Conservation (phyloP, 2,888 invertebrate species). For the Acholoe squamosa region DNA sequence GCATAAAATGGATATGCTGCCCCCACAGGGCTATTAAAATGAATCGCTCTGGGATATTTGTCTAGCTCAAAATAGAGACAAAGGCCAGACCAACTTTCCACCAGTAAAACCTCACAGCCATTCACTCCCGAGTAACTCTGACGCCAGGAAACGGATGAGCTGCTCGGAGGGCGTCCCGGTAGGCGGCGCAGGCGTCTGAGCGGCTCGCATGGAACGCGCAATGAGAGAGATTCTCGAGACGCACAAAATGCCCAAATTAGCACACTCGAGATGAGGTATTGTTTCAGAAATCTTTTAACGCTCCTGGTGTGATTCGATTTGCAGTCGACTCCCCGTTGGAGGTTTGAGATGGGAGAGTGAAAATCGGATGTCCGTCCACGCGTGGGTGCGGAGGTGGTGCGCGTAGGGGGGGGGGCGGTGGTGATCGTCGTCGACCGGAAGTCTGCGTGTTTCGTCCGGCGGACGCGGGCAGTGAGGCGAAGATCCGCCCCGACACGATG, state of each 20-base stretch:
- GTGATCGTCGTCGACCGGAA: neutral
- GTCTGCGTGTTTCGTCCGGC: neutral
- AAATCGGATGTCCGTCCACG: neutral
- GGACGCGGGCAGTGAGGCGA: neutral
- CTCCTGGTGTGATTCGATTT: neutral
- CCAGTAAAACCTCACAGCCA: neutral
- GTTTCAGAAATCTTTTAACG: constrained; percentile 23
- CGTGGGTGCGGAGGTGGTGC: neutral
- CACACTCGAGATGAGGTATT: constrained; percentile 28
- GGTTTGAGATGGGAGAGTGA: constrained; percentile 1
- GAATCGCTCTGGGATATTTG: neutral
- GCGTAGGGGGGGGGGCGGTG: neutral
- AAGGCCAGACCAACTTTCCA: constrained; percentile 7
- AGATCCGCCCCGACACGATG: neutral
- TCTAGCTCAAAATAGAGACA: constrained; percentile 21
- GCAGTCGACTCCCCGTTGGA: neutral
- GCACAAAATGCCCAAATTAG: neutral
- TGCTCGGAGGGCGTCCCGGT: neutral
- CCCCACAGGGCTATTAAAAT: neutral
- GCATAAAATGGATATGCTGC: no score
- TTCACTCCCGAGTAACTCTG: neutral
- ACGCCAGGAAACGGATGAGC: neutral
- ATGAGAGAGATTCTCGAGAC: neutral
- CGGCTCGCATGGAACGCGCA: no score
- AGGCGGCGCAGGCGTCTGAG: neutral